Percentiles rank a stretch among this genome's conserved stretches.
phyloP scores from a whole-genome alignment of 2,888 invertebrate genomes.

The Rapana venosa region DNA sequence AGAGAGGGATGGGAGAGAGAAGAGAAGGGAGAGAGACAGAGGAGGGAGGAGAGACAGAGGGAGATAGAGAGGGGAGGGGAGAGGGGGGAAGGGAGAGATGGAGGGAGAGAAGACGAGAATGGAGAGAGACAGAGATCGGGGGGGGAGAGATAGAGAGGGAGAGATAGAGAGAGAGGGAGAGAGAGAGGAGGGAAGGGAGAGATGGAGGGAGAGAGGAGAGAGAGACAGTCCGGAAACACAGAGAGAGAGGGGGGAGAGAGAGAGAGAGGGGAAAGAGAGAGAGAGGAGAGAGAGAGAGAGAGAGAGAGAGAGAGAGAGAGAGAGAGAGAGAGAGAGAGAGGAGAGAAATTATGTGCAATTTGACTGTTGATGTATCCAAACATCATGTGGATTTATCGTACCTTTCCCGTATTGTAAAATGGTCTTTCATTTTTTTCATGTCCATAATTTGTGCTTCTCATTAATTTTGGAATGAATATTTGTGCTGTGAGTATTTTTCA shows the following conservation, averaged over 20 bases:
- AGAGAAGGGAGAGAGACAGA: not conserved
- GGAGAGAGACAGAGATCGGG: not conserved
- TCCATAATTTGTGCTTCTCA: no score
- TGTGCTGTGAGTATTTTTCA: no score
- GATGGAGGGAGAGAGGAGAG: not conserved
- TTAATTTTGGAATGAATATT: no score
- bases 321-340: not conserved
- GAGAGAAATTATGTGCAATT: no score
- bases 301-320: not conserved
- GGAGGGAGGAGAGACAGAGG: not conserved
- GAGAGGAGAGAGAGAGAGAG: not conserved
- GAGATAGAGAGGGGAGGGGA: not conserved
- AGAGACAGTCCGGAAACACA: not conserved
- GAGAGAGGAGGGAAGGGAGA: not conserved
- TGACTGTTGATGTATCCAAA: no score
- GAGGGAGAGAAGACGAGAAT: not conserved
- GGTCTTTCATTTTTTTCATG: not conserved
- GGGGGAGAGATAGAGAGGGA: not conserved
- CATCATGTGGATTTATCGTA: no score
- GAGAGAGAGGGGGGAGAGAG: not conserved
- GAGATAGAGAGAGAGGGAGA: not conserved
- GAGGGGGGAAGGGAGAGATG: not conserved
- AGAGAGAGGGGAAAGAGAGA: not conserved
- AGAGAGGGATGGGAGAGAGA: not conserved
- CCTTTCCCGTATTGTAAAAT: no score